These are phyloP conservation scores for Ethmia dodecea DNA, from an alignment of 2,888 invertebrate genomes.

Conservation along the genomic window DNA sequence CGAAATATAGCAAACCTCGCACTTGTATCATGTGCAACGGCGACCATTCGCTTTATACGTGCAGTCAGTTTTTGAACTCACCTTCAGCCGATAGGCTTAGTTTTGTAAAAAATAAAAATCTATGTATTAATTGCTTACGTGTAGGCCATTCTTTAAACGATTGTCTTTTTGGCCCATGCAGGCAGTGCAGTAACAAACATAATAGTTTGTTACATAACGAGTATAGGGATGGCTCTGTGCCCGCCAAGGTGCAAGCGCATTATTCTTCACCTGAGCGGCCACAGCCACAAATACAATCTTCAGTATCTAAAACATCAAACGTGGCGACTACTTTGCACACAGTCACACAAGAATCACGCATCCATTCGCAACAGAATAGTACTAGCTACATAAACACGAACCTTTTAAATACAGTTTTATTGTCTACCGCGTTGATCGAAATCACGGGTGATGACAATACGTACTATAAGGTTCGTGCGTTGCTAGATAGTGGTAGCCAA, in stretches of 20 bases:
- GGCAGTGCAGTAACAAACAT: conserved; percentile 13
- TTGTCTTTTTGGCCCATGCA: conserved; percentile 16
- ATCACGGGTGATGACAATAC: neutral
- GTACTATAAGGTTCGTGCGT: neutral
- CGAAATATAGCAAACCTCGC: too few species aligned
- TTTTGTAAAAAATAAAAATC: conserved; percentile 12
- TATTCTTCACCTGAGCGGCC: too few species aligned
- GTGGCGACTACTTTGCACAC: conserved; percentile 1
- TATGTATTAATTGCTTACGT: conserved; percentile 20
- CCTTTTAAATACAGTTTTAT: too few species aligned
- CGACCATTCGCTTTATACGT: conserved; percentile 17
- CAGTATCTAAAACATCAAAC: neutral
- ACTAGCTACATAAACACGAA: too few species aligned
- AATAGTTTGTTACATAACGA: conserved; percentile 14
- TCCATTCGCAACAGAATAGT: neutral
- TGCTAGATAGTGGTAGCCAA: neutral
- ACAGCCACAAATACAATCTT: neutral
- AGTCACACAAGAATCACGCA: too few species aligned
- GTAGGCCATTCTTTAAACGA: conserved; percentile 11
- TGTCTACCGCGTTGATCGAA: conserved; percentile 18
- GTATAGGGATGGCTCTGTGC: too few species aligned
- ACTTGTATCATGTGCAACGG: conserved; percentile 13
- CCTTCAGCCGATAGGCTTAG: conserved; percentile 11
- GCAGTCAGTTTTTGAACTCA: conserved; percentile 13
- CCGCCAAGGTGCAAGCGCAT: too few species aligned